phyloP scores from a whole-genome alignment of 2,113 vertebrate genomes.

The Numida meleagris region DNA sequence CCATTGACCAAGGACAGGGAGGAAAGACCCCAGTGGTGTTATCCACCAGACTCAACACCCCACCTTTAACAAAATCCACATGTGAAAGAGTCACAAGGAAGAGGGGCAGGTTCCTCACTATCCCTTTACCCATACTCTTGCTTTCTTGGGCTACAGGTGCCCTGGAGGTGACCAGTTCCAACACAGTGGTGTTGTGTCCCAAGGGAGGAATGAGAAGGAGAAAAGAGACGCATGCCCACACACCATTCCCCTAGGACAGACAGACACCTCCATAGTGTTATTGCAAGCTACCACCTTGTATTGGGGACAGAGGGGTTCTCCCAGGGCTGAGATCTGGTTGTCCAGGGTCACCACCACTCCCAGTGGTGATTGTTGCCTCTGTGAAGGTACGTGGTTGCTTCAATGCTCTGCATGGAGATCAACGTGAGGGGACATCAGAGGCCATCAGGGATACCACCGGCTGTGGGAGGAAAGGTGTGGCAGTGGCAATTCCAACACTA shows the following conservation, averaged over 20 bases:
- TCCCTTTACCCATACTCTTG: not conserved
- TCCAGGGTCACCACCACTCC: rapidly evolving
- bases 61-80: not conserved
- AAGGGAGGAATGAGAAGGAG: not conserved
- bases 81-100: not conserved
- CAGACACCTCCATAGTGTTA: rapidly evolving
- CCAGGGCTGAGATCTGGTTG: rapidly evolving
- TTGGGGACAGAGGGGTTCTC: not conserved
- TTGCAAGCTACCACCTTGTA: not conserved
- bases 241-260: rapidly evolving
- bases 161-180: not conserved
- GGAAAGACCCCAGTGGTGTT: not conserved
- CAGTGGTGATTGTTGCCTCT: rapidly evolving
- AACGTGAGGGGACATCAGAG: not conserved
- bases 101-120: not conserved
- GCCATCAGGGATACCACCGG: constrained; percentile 51
- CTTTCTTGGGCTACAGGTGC: not conserved
- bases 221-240: rapidly evolving
- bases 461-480: constrained; percentile 14
- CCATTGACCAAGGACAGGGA: not conserved
- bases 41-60: not conserved
- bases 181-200: not conserved
- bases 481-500: not conserved
- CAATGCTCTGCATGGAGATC: not conserved
- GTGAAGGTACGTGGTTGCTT: rapidly evolving